A percentile compares a stretch with the other conserved stretches of the same genome.
These are phyloP conservation scores for Macrostomum cliftonense DNA, from an alignment of 2,888 invertebrate genomes.

Conservation along the genomic window DNA sequence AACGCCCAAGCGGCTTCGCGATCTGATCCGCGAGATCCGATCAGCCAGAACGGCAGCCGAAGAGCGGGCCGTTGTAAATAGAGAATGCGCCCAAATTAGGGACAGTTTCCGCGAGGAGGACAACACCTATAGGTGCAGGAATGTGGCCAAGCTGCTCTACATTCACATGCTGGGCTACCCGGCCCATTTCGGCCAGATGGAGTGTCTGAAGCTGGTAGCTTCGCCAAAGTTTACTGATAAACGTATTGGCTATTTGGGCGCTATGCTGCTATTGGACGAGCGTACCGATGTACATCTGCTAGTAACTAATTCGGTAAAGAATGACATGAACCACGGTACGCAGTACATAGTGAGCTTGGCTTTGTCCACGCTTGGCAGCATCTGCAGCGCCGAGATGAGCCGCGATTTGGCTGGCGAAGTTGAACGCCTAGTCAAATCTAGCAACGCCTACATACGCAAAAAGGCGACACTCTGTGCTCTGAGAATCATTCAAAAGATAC, in stretches of 20 bases:
- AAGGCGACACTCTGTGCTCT: slow-evolving; percentile 70
- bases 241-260: slow-evolving; percentile 92
- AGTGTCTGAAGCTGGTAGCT: slow-evolving; percentile 93
- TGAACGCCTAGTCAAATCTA: slow-evolving; percentile 88
- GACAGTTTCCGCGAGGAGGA: slow-evolving; percentile 96
- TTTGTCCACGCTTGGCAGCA: slow-evolving; percentile 86
- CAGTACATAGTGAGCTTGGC: slow-evolving; percentile 96
- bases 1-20: slow-evolving; percentile 73
- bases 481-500: slow-evolving; percentile 80
- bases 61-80: slow-evolving; percentile 92
- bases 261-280: slow-evolving; percentile 92
- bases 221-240: slow-evolving; percentile 96
- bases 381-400: slow-evolving; percentile 97
- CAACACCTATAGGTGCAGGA: slow-evolving; percentile 82
- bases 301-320: slow-evolving; percentile 96
- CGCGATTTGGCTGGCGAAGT: slow-evolving; percentile 92
- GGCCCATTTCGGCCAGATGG: slow-evolving; percentile 92
- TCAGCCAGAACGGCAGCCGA: slow-evolving; percentile 95
- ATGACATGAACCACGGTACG: slow-evolving; percentile 88
- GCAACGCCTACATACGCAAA: slow-evolving; percentile 94
- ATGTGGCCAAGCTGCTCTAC: slow-evolving; percentile 94
- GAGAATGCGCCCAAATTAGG: slow-evolving; percentile 94
- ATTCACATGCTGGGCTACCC: slow-evolving; percentile 99
- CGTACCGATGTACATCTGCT: slow-evolving; percentile 92
- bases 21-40: slow-evolving; percentile 89